Conservation (phyloP, 2,797 vertebrate species). For the Enteromius fasciolatus region DNA sequence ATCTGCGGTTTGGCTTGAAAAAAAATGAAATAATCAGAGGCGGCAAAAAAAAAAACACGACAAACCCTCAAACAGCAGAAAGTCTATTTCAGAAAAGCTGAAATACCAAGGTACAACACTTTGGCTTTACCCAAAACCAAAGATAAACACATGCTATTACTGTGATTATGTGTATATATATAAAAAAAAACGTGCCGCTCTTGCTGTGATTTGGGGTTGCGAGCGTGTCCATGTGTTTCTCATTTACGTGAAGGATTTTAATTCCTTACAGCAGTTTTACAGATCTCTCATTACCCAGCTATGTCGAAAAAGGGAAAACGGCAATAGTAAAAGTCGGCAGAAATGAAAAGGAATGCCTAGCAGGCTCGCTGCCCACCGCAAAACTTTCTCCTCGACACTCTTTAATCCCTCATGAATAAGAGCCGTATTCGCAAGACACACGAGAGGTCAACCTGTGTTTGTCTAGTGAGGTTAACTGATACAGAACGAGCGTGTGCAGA, state of each 20-base stretch:
- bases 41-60: slow-evolving; percentile 19
- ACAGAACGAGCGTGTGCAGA: slow-evolving; percentile 2
- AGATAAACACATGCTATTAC: slow-evolving; percentile 90
- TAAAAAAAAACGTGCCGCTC: slow-evolving; percentile 76
- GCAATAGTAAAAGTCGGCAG: slow-evolving; percentile 56
- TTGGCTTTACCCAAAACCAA: slow-evolving; percentile 83
- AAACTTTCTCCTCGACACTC: slow-evolving; percentile 51
- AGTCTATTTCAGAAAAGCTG: slow-evolving; percentile 86
- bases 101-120: slow-evolving; percentile 82
- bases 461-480: slow-evolving; percentile 30
- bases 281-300: slow-evolving; percentile 88
- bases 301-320: slow-evolving; percentile 80
- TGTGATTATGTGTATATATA: slow-evolving; percentile 76
- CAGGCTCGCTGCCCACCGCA: slow-evolving; percentile 52
- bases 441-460: slow-evolving; percentile 58
- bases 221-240: slow-evolving; percentile 88
- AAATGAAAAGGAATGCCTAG: slow-evolving; percentile 53
- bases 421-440: slow-evolving; percentile 37
- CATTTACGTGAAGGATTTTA: slow-evolving; percentile 73
- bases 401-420: slow-evolving; percentile 38
- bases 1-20: slow-evolving; percentile 76
- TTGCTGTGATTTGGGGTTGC: slow-evolving; percentile 80
- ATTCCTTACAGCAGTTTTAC: slow-evolving; percentile 78
- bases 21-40: slow-evolving; percentile 32
- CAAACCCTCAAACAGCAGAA: slow-evolving; percentile 58